phyloP scores from a whole-genome alignment of 2,797 vertebrate genomes.

The Xerus rutilus region DNA sequence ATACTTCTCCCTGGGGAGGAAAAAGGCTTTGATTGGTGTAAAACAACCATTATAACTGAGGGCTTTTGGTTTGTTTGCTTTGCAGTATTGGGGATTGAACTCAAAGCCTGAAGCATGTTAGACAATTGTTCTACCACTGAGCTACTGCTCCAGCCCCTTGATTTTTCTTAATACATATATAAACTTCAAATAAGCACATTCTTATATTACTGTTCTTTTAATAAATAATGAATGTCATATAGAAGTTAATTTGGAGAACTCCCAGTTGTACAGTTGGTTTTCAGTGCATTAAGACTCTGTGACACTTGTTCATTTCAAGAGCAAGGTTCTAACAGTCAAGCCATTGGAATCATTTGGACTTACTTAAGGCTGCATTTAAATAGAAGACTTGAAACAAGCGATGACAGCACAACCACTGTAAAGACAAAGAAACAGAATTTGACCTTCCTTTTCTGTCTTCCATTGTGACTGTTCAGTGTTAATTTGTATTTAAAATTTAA shows the following conservation, averaged over 20 bases:
- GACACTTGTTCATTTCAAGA: background rate
- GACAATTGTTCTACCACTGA: background rate
- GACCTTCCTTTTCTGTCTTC: background rate
- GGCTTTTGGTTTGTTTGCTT: background rate
- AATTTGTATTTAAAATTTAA: background rate
- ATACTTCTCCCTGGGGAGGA: background rate
- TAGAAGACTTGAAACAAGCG: background rate
- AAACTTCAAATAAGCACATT: background rate
- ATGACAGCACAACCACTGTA: background rate
- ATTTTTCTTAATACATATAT: background rate
- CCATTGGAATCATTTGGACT: background rate
- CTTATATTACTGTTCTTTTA: conserved; percentile 7
- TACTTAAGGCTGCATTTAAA: background rate
- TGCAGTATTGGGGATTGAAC: background rate
- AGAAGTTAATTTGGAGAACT: background rate
- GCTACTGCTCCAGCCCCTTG: background rate
- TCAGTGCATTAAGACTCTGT: background rate
- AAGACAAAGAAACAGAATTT: background rate
- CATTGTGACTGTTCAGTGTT: background rate
- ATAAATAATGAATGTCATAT: background rate
- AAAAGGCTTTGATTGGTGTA: background rate
- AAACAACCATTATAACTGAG: background rate
- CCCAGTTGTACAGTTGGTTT: background rate
- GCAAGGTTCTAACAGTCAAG: background rate
- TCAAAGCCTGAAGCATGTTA: background rate